phyloP scores from a whole-genome alignment of 2,888 invertebrate genomes.

The Dasypolia templi region DNA sequence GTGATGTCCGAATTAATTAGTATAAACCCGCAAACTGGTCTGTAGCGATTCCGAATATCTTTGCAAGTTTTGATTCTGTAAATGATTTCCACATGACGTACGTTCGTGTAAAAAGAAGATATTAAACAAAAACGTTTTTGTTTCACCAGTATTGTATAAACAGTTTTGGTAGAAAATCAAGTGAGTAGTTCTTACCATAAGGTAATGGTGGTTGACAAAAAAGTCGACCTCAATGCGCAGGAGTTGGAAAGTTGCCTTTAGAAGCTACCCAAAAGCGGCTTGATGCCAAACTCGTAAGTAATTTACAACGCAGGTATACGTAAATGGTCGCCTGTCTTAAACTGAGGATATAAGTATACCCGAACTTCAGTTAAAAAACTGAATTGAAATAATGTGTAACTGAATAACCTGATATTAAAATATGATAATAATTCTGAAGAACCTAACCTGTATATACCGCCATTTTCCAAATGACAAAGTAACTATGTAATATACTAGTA shows the following conservation, averaged over 20 bases:
- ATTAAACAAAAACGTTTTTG: not conserved
- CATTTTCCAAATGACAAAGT: conserved; percentile 1
- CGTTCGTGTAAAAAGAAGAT: conserved; percentile 1
- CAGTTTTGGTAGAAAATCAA: conserved; percentile 38
- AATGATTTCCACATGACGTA: conserved; percentile 1
- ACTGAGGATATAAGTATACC: conserved; percentile 44
- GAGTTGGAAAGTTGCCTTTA: conserved; percentile 81
- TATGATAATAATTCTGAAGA: conserved; percentile 8
- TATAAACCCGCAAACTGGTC: conserved; percentile 35
- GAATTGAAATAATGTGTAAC: conserved; percentile 24
- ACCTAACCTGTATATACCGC: not conserved
- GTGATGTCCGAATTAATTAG: conserved; percentile 47
- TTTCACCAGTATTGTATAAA: not conserved
- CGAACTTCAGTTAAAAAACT: conserved; percentile 56
- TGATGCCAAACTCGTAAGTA: conserved; percentile 69
- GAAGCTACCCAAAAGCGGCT: conserved; percentile 77
- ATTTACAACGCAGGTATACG: conserved; percentile 64
- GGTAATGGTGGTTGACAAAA: conserved; percentile 72
- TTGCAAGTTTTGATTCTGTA: conserved; percentile 18
- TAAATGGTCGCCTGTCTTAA: conserved; percentile 51
- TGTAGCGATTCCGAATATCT: conserved; percentile 28
- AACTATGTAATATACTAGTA: too few relatives aligned
- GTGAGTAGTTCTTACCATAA: conserved; percentile 33
- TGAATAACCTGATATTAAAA: conserved; percentile 9
- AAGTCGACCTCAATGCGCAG: conserved; percentile 76